Evolutionary conservation across 2,797 vertebrate genomes (phyloP), one percentile per base, ranked within the genome.

Genomic region (Brotula barbata): DNA sequence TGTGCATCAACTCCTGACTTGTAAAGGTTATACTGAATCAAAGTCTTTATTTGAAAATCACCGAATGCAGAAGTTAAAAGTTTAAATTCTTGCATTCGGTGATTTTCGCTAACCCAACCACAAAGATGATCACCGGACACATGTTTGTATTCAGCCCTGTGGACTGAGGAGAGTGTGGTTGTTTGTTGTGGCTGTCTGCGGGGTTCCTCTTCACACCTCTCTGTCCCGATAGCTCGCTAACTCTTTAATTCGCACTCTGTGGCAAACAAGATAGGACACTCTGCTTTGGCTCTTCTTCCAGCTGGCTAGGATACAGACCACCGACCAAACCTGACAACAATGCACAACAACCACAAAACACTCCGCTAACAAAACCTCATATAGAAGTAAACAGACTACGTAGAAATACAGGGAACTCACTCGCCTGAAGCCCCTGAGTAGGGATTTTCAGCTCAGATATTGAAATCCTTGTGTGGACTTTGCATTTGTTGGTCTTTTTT

Each of bases 201-300:
- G 81, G 80, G 82, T 73, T 84, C 71, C 74, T 82, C 70, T 85
- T 87, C 80, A 82, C 86, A 87, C 85, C 69, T 85, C 80, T 64
- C 58, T 73, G 73, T 85, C 76, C 81, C 80, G 71, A 84, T 83
- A 83, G 77, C 77, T 85, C 36, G 76, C 73, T 68, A 87, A 75
- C 78, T 82, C 81, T 77, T 85, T 62, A 78, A 78, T 89, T 88
- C 84, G 78, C 87, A 88, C 85, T 73, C 69, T 17, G 73, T 73
- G 68, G 85, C 69, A 85, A 87, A 86, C 82, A 84, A 77, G 78
- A 83, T 52, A 71, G 77, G 67, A 81, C 77, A 75, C 75, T 76
- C 47, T 41, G 57, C 60, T 62, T 62, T 80, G 70, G 71, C 66
- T 70, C 68, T 65, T 31, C 23, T 62, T 84, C 70, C 63, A 82